Conservation (phyloP, 2,797 vertebrate species). For the Cuculus canorus region DNA sequence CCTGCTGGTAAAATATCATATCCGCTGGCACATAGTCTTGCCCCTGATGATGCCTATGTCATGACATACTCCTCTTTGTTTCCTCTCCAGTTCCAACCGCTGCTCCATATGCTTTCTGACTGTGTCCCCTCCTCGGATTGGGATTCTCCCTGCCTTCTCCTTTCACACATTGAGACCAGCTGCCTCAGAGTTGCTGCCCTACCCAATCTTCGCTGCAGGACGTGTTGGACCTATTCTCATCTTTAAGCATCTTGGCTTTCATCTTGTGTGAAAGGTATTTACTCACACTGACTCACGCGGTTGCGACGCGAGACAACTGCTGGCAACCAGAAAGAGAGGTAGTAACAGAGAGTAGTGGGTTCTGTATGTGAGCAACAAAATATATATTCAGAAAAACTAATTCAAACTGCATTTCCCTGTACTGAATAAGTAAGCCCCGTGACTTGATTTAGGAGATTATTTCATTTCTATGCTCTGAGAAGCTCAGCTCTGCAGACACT, state of each 20-base stretch:
- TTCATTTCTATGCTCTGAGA: neutral
- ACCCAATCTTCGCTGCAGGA: neutral
- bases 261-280: neutral
- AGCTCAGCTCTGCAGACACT: neutral
- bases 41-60: neutral
- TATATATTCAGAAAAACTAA: neutral
- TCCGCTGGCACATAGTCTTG: neutral
- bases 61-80: neutral
- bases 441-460: neutral
- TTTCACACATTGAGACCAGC: neutral
- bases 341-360: neutral
- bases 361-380: neutral
- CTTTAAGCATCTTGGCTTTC: neutral
- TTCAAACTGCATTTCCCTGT: neutral
- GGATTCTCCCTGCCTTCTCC: neutral
- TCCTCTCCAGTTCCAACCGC: neutral
- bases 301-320: neutral
- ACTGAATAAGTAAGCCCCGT: neutral
- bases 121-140: neutral
- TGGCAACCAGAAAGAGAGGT: neutral
- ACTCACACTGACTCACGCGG: neutral
- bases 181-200: neutral
- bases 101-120: neutral
- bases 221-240: neutral
- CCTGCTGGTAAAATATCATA: neutral